These are phyloP conservation scores for Malurus melanocephalus DNA, from an alignment of 2,113 vertebrate genomes.

Conservation along the genomic window DNA sequence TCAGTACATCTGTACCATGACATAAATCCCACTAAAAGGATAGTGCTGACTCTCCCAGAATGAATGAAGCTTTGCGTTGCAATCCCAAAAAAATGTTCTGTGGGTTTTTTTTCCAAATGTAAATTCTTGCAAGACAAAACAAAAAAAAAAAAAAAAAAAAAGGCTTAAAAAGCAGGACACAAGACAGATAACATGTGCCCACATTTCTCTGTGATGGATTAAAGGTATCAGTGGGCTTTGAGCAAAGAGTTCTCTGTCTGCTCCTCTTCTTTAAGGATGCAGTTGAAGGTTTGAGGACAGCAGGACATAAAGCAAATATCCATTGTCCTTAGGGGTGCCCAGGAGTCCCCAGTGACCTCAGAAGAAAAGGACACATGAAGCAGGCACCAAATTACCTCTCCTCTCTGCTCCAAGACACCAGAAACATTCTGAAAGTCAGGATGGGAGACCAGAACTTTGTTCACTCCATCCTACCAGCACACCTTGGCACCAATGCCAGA, in stretches of 20 bases:
- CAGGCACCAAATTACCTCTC: neutral
- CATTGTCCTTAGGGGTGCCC: rapidly evolving
- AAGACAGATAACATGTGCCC: rapidly evolving
- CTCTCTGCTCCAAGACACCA: neutral
- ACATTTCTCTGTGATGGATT: neutral
- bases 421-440: neutral
- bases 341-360: rapidly evolving
- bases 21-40: neutral
- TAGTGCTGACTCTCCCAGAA: neutral
- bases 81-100: neutral
- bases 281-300: neutral
- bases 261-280: neutral
- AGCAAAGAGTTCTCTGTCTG: neutral
- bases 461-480: neutral
- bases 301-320: neutral
- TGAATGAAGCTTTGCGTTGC: neutral
- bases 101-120: rapidly evolving
- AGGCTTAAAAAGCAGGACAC: neutral
- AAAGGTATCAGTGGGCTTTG: neutral
- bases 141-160: neutral
- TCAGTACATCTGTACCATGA: neutral
- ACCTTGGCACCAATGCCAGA: neutral
- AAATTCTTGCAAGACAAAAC: neutral
- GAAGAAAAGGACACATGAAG: rapidly evolving
- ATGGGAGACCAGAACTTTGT: neutral